Percentiles rank a stretch among this genome's conserved stretches.
phyloP scores from a whole-genome alignment of 2,113 vertebrate genomes.

The Cisticola juncidis region DNA sequence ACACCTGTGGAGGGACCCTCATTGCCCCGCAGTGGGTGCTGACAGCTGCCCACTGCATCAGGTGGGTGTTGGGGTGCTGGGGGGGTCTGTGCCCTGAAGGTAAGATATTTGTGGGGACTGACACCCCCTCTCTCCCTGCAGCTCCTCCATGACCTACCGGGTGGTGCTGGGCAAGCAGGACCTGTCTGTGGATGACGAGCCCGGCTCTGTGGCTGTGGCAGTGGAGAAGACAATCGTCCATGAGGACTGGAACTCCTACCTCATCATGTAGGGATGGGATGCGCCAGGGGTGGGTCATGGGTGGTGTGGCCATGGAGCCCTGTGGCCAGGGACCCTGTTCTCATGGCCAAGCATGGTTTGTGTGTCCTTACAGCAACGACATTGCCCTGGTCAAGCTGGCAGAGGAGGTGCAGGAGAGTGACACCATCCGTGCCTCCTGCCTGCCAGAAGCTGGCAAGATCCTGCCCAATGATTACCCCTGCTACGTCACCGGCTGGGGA shows the following conservation, averaged over 20 bases:
- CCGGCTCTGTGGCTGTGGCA: slow-evolving; percentile 59
- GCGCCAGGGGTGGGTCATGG: accelerated
- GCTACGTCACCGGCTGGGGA: slow-evolving; percentile 93
- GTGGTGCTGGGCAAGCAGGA: slow-evolving; percentile 87
- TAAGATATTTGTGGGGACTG: neutral
- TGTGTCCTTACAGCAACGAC: slow-evolving; percentile 78
- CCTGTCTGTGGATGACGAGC: slow-evolving; percentile 68
- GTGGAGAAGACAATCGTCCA: slow-evolving; percentile 86
- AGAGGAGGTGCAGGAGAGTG: slow-evolving; percentile 49
- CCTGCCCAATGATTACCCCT: slow-evolving; percentile 71
- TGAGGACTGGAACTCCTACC: slow-evolving; percentile 80
- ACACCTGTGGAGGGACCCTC: slow-evolving; percentile 87
- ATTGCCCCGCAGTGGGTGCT: slow-evolving; percentile 81
- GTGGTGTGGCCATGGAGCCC: accelerated
- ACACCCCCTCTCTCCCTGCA: neutral
- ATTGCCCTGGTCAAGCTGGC: slow-evolving; percentile 89
- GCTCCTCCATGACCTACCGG: slow-evolving; percentile 78
- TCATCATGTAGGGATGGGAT: slow-evolving; percentile 18
- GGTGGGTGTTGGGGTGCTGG: slow-evolving; percentile 56
- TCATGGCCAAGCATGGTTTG: accelerated
- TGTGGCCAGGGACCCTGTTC: accelerated
- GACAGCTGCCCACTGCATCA: slow-evolving; percentile 77
- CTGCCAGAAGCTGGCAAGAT: slow-evolving; percentile 68
- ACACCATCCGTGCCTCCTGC: slow-evolving; percentile 78
- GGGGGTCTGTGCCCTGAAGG: accelerated